Base-by-base conservation (phyloP, 2,797 vertebrate genomes). In the Cetoscarus ocellatus region DNA sequence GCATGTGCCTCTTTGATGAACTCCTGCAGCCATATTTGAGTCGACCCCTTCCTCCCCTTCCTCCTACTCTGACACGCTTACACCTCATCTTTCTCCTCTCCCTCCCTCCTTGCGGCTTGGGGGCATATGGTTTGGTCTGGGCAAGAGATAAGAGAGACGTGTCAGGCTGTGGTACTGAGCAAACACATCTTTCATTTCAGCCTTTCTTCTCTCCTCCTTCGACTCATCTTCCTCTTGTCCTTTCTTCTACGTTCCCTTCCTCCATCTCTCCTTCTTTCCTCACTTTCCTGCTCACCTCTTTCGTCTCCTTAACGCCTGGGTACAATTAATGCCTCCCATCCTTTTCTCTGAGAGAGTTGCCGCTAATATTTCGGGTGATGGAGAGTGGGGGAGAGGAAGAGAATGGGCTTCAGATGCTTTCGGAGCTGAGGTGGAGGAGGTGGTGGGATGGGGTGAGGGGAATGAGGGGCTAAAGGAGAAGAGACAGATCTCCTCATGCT, bases 111-210 rank as follows among this genome's bases (percentile, higher is more conserved):
- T 58, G 75, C 78, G 80, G 83, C 84, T 78, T 60, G 4, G 64
- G 84, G 90, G 84, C 90, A 89, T 90, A 85, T 91, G 89, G 91
- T 90, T 90, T 86, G 72, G 69, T 39, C 77, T 86, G 90, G 91
- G 92, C 92, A 92, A 73, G 67, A 92, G 88, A 92, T 92, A 91
- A 92, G 91, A 93, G 84, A 77, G 83, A 90, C 48, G 68, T 90
- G 90, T 93, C 92, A 89, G 85, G 56, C 82, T 85, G 88, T 77
- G 86, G 86, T 90, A 76, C 75, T 87, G 88, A 92, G 90, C 86
- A 89, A 92, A 90, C 87, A 86, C 87, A 91, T 91, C 88, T 91
- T 92, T 92, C 76, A 88, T 88, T 86, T 82, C 85, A 76, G 52
- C 62, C 67, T 82, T 82, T 60, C 67, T 86, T 79, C 82, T 70